A percentile compares a stretch with the other conserved stretches of the same genome.
These are phyloP conservation scores for Drosophila neotestacea DNA, from an alignment of 2,888 invertebrate genomes.

Conservation along the genomic window DNA sequence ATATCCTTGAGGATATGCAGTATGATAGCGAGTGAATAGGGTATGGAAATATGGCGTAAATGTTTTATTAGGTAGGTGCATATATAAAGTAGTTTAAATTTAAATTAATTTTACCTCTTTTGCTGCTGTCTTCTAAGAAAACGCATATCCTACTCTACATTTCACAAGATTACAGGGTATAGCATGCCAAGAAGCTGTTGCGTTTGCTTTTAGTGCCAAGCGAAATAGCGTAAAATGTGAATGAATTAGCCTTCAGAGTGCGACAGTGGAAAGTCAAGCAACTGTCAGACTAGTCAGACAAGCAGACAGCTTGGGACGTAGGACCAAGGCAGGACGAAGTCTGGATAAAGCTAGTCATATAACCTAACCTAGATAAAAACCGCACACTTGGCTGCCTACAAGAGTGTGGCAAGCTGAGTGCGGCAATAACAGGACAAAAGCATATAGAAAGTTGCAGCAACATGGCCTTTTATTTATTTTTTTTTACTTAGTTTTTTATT, in stretches of 20 bases:
- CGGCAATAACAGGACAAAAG: conserved; percentile 61
- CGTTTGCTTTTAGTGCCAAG: conserved; percentile 30
- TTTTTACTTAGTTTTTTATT: conserved; percentile 7
- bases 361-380: conserved; percentile 71
- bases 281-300: conserved; percentile 49
- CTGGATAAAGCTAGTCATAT: conserved; percentile 40
- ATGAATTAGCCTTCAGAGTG: conserved; percentile 68
- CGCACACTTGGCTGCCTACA: conserved; percentile 71
- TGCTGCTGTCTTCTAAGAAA: too few relatives aligned
- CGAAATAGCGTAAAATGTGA: conserved; percentile 60
- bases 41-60: background rate
- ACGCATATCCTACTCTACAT: background rate
- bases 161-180: conserved; percentile 22
- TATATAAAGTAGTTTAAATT: too few relatives aligned
- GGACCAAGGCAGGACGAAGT: conserved; percentile 13
- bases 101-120: too few relatives aligned
- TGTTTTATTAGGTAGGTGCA: too few relatives aligned
- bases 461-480: conserved; percentile 42
- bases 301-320: conserved; percentile 8
- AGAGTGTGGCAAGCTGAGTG: conserved; percentile 30
- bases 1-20: background rate
- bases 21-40: background rate
- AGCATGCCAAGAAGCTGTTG: conserved; percentile 29
- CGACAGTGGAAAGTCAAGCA: conserved; percentile 53
- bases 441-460: conserved; percentile 62